A percentile compares a stretch with the other conserved stretches of the same genome.
Evolutionary conservation across 37 sponge, comb jelly and placozoan genomes (phyloP).

Genomic region (Theonella swinhoei): DNA sequence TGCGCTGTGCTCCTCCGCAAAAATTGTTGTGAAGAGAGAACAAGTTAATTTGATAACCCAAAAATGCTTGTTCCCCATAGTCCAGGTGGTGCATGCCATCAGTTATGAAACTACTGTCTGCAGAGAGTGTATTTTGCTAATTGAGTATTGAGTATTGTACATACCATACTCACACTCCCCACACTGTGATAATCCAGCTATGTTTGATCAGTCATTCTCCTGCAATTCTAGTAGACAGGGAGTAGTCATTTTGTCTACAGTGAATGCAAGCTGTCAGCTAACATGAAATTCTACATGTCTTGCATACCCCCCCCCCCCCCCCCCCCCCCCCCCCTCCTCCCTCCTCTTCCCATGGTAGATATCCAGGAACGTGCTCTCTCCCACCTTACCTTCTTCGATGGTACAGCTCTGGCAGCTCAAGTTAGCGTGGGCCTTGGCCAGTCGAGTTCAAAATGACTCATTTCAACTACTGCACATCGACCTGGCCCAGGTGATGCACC

Average conservation of each 20-base stretch:
- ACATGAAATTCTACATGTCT: neutral
- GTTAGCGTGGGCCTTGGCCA: neutral
- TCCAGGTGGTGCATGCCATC: neutral
- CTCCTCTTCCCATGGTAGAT: too few species aligned
- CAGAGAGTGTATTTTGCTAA: neutral
- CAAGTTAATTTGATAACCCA: too few species aligned
- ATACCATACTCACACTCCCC: too few species aligned
- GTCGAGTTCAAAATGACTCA: neutral
- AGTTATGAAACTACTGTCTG: neutral
- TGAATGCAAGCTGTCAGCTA: too few species aligned
- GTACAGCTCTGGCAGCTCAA: slow-evolving; percentile 39
- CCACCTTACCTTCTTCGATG: neutral
- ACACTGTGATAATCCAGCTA: too few species aligned
- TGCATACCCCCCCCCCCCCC: neutral
- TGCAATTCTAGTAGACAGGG: too few species aligned
- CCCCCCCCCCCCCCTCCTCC: neutral
- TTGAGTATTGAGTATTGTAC: too few species aligned
- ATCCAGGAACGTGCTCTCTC: neutral
- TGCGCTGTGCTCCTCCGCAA: too few species aligned
- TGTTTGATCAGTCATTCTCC: too few species aligned
- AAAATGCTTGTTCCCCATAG: too few species aligned
- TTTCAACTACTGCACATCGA: neutral
- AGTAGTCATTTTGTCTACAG: too few species aligned
- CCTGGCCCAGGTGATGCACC: neutral
- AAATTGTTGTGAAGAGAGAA: too few species aligned